Percentiles rank a stretch among this genome's conserved stretches.
Evolutionary conservation across 92 coral and sea anemone genomes (phyloP).

Genomic region (Zoanthus gigantus): DNA sequence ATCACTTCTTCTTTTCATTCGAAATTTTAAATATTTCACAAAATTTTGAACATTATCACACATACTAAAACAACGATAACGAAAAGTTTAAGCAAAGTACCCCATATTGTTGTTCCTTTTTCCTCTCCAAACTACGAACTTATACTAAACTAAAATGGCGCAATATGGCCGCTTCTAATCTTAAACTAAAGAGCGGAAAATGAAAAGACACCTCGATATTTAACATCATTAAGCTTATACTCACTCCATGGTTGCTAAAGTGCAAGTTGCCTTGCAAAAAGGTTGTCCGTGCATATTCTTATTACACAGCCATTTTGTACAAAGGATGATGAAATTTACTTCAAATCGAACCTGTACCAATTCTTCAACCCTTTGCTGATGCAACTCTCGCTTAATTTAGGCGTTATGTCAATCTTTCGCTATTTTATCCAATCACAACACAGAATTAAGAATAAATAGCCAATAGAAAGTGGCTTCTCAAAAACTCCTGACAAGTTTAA

Average conservation of each 20-base stretch:
- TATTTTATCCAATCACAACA: constrained; percentile 68
- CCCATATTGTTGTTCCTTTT: constrained; percentile 2
- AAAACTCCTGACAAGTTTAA: constrained; percentile 30
- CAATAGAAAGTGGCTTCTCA: constrained; percentile 60
- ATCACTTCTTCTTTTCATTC: constrained; percentile 12
- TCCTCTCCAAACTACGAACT: background rate
- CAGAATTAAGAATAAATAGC: constrained; percentile 49
- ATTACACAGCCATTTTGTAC: constrained; percentile 83
- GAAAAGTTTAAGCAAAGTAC: background rate
- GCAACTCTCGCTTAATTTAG: constrained; percentile 80
- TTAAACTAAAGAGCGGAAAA: background rate
- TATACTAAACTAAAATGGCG: background rate
- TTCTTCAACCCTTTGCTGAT: constrained; percentile 93
- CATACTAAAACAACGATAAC: background rate
- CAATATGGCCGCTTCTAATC: background rate
- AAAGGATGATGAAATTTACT: constrained; percentile 88
- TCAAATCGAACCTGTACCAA: constrained; percentile 66
- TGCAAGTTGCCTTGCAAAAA: constrained; percentile 63
- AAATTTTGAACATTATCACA: background rate
- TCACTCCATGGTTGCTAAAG: constrained; percentile 92
- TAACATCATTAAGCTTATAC: constrained; percentile 34
- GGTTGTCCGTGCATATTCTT: constrained; percentile 36
- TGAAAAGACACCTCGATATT: too few relatives aligned
- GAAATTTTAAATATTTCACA: background rate
- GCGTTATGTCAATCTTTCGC: constrained; percentile 51